Evolutionary conservation across 1,140 invertebrate species (phyloP).

Genomic region (Berghia stephanieae): DNA sequence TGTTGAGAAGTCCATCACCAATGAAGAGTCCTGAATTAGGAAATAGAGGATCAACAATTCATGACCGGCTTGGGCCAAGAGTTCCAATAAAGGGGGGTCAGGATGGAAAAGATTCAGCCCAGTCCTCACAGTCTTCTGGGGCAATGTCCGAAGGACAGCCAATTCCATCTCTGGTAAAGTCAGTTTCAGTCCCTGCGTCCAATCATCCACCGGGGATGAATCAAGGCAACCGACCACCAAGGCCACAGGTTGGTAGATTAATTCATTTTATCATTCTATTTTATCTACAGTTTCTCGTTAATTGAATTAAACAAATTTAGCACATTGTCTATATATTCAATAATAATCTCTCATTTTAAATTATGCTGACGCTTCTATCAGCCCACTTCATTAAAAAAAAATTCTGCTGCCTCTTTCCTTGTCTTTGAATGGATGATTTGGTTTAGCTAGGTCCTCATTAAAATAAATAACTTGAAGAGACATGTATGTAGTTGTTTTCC

Average conservation of each 20-base stretch:
- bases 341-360: too few relatives aligned
- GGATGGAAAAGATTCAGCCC: neutral
- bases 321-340: too few relatives aligned
- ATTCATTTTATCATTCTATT: too few relatives aligned
- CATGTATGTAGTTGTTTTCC: too few relatives aligned
- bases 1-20: neutral
- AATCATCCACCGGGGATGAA: neutral
- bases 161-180: conserved; percentile 14
- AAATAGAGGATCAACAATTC: neutral
- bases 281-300: too few relatives aligned
- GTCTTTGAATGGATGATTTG: too few relatives aligned
- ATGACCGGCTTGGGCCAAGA: neutral
- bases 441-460: too few relatives aligned
- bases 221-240: neutral
- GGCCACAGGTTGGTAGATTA: neutral
- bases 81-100: neutral
- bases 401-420: too few relatives aligned
- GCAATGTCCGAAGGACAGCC: neutral
- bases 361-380: too few relatives aligned
- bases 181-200: neutral
- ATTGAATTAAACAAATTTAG: too few relatives aligned
- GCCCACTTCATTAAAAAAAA: too few relatives aligned
- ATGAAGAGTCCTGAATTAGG: neutral
- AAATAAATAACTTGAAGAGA: too few relatives aligned
- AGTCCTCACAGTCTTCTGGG: neutral